Base-by-base conservation (phyloP, 2,797 vertebrate genomes). In the Acropternis orthonyx region DNA sequence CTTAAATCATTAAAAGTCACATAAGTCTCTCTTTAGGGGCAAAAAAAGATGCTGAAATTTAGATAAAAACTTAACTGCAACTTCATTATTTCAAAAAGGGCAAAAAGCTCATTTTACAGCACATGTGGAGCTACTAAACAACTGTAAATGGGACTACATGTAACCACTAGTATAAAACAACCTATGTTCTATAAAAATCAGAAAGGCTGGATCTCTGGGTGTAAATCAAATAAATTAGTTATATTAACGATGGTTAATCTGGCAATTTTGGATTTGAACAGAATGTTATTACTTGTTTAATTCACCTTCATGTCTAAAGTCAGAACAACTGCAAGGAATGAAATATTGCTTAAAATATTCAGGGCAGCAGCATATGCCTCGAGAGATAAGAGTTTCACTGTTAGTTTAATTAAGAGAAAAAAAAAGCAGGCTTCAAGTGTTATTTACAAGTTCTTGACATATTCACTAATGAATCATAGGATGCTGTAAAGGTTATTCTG, bases 391-490 rank as follows among this genome's bases (percentile, higher is more conserved):
- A 86, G 80, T 91, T 86, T 58, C 54, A 72, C 76, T 86, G 48
- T 95, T 89, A 68, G 89, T 90, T 95, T 97, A 97, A 95, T 76
- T 85, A 75, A 77, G 37, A 37, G 37, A 37, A 43, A 46, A 82
- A 62, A 75, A 79, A 80, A 82, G 2, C 19, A 89, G 93, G 36
- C 16, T 74, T 85, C 77, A 72, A 90, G 80, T 91, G n/a, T 93
- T 94, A 86, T 96, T 95, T 95, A 92, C 71, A 89, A 24, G 55
- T 95, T 95, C 72, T 92, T 82, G 84, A 93, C 78, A 92, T 93
- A 72, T 87, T 79, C 72, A 69, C 37, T 96, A 91, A 96, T 88
- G 84, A 97, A 96, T 83, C 76, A 92, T 54, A 90, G 62, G 85
- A 76, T 69, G 24, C 21, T 69, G 17, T 34, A 91, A 93, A 96